These are phyloP conservation scores for Diarsia mendica DNA, from an alignment of 2,888 invertebrate species.

Conservation along the genomic window DNA sequence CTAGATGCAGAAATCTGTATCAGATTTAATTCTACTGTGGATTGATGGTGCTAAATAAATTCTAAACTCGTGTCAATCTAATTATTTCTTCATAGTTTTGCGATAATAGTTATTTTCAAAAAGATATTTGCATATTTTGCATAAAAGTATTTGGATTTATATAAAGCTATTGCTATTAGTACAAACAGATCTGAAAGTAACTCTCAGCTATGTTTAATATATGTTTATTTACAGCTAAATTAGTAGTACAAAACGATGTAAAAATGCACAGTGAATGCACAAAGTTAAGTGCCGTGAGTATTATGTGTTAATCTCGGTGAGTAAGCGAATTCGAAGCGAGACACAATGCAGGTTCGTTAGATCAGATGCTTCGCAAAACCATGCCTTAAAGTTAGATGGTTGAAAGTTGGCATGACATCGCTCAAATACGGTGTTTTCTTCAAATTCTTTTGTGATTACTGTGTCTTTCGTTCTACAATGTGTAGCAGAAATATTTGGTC, in stretches of 20 bases:
- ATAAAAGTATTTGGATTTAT: neutral
- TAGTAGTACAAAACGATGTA: constrained; percentile 64
- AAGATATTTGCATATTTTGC: neutral
- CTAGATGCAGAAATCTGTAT: constrained; percentile 6
- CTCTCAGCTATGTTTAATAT: constrained; percentile 38
- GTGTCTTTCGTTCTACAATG: constrained; percentile 55
- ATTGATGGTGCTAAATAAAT: constrained; percentile 28
- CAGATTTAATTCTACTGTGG: constrained; percentile 22
- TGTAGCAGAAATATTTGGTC: neutral
- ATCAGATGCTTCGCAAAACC: constrained; percentile 80
- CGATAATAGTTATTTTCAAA: neutral
- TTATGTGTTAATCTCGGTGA: constrained; percentile 76
- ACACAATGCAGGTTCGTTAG: constrained; percentile 79
- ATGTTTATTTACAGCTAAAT: constrained; percentile 67
- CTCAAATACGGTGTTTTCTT: constrained; percentile 63
- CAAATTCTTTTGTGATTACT: constrained; percentile 59
- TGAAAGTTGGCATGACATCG: constrained; percentile 88
- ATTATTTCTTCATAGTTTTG: constrained; percentile 1
- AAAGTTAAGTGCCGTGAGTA: constrained; percentile 74
- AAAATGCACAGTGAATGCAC: constrained; percentile 73
- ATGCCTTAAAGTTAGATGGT: constrained; percentile 80
- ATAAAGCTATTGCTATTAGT: constrained; percentile 22
- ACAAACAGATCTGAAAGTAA: constrained; percentile 29
- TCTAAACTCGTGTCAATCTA: constrained; percentile 8
- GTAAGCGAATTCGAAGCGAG: constrained; percentile 75